phyloP scores from a whole-genome alignment of 2,888 invertebrate species.

The Isoperla grammatica region DNA sequence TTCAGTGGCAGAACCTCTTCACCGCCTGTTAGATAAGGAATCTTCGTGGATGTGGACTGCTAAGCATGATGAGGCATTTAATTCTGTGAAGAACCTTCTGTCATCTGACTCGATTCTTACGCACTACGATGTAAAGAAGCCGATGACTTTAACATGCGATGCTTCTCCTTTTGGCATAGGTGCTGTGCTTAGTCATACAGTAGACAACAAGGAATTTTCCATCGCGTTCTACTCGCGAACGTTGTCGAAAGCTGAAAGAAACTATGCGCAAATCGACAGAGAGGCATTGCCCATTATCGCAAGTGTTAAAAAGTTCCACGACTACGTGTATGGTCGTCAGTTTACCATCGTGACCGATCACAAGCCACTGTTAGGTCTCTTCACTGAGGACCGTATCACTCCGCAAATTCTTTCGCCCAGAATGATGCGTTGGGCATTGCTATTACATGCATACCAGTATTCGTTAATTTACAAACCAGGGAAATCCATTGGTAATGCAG shows the following conservation, averaged over 20 bases:
- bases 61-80: not conserved
- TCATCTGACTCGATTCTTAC: constrained; percentile 32
- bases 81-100: constrained; percentile 6
- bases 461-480: constrained; percentile 29
- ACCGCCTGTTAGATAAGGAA: not conserved
- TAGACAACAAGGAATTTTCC: constrained; percentile 30
- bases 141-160: constrained; percentile 40
- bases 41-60: not conserved
- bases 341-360: constrained; percentile 40
- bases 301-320: constrained; percentile 33
- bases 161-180: constrained; percentile 39
- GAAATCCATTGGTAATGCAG: constrained; percentile 26
- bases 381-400: constrained; percentile 37
- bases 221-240: constrained; percentile 34
- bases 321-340: constrained; percentile 31
- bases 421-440: constrained; percentile 37
- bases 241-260: constrained; percentile 31
- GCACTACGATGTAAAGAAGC: constrained; percentile 37
- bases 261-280: constrained; percentile 35
- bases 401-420: constrained; percentile 37
- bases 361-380: constrained; percentile 40
- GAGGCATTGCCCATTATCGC: constrained; percentile 35
- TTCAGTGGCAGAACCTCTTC: not conserved
- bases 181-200: constrained; percentile 33
- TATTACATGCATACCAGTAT: constrained; percentile 38